phyloP scores from a whole-genome alignment of 2,797 vertebrate genomes.

The Ammospiza maritima region DNA sequence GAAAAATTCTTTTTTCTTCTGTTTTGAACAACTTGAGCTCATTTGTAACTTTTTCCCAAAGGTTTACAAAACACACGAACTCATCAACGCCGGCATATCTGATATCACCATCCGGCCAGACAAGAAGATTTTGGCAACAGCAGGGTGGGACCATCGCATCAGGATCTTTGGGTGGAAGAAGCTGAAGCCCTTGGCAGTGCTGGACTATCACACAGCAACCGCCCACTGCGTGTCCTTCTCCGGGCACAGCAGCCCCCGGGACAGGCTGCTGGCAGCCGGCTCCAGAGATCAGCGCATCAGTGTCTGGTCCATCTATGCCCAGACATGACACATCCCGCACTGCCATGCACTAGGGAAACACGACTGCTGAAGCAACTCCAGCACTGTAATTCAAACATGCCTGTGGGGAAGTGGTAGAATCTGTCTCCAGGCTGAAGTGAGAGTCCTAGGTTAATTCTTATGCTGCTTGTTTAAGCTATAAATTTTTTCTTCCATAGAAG shows the following conservation, averaged over 20 bases:
- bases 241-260: conserved; percentile 72
- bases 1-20: background rate
- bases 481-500: background rate
- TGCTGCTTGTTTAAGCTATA: background rate
- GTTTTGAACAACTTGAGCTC: background rate
- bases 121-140: conserved; percentile 87
- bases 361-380: background rate
- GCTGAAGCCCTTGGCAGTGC: conserved; percentile 88
- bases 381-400: background rate
- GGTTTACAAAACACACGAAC: conserved; percentile 78
- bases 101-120: conserved; percentile 87
- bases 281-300: conserved; percentile 94
- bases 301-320: conserved; percentile 89
- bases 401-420: background rate
- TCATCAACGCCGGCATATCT: conserved; percentile 91
- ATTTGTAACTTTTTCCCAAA: conserved; percentile 58
- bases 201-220: conserved; percentile 88
- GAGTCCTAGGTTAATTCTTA: background rate
- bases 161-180: conserved; percentile 92
- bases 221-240: conserved; percentile 89
- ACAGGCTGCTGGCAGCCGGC: conserved; percentile 88
- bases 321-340: conserved; percentile 52
- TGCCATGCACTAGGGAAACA: background rate
- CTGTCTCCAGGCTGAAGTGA: background rate
- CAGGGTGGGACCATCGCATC: conserved; percentile 92